Evolutionary conservation across 2,888 invertebrate genomes (phyloP).

Genomic region (Tubulanus polymorphus): DNA sequence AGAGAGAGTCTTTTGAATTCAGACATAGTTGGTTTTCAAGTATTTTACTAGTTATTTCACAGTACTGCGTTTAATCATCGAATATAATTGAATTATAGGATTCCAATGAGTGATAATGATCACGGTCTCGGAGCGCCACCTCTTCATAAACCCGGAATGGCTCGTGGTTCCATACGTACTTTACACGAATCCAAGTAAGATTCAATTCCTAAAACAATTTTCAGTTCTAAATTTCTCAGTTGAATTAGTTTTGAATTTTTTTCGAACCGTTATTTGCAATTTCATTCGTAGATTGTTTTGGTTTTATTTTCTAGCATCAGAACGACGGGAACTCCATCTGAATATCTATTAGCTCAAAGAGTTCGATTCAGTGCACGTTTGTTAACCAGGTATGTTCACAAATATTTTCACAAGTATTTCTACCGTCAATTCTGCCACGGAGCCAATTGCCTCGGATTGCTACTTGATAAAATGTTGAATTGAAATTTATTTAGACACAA

Average conservation of each 20-base stretch:
- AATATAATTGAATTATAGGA: constrained; percentile 23
- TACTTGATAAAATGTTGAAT: too few relatives aligned
- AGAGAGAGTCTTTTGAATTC: too few relatives aligned
- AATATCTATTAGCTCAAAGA: constrained; percentile 45
- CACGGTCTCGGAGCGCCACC: too few relatives aligned
- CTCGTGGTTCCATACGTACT: constrained; percentile 35
- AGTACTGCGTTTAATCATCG: too few relatives aligned
- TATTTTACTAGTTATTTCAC: too few relatives aligned
- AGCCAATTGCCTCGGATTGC: too few relatives aligned
- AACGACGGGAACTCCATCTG: constrained; percentile 44
- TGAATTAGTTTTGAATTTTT: neutral
- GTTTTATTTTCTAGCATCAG: constrained; percentile 30
- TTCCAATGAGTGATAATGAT: constrained; percentile 46
- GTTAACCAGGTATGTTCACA: constrained; percentile 48
- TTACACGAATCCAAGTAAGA: constrained; percentile 47
- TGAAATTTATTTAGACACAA: too few relatives aligned
- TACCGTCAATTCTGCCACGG: too few relatives aligned
- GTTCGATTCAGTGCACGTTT: constrained; percentile 49
- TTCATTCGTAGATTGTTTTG: neutral
- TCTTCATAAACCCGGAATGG: constrained; percentile 23
- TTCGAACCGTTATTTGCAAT: neutral
- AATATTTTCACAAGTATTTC: too few relatives aligned
- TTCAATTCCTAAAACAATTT: neutral
- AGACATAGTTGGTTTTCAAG: too few relatives aligned
- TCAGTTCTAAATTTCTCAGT: neutral